Conservation (phyloP, 1,140 invertebrate species). For the Drosophila santomea region DNA sequence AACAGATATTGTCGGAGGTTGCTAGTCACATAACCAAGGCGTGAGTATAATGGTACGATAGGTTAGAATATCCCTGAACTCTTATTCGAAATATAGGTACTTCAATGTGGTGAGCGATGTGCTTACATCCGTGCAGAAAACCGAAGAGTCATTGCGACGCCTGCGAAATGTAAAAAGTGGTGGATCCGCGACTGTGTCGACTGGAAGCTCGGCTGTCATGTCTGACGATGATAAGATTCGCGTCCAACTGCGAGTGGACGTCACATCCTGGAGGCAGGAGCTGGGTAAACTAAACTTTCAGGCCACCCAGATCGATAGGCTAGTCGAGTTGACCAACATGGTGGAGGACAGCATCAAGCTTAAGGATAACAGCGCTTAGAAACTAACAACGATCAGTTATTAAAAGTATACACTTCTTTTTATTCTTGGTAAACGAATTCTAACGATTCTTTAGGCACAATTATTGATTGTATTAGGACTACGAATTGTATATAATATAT, state of each 20-base stretch:
- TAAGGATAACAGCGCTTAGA: constrained; percentile 48
- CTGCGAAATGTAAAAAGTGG: constrained; percentile 92
- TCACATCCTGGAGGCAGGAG: constrained; percentile 86
- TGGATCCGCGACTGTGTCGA: constrained; percentile 47
- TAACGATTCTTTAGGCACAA: constrained; percentile 70
- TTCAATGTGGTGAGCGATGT: constrained; percentile 93
- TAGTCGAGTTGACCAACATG: constrained; percentile 60
- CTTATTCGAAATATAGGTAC: constrained; percentile 87
- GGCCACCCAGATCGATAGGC: constrained; percentile 61
- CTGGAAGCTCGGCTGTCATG: constrained; percentile 85
- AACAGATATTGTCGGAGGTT: constrained; percentile 86
- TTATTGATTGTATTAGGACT: constrained; percentile 49
- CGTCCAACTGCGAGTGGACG: constrained; percentile 94
- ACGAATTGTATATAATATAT: constrained; percentile 71
- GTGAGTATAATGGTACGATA: constrained; percentile 85
- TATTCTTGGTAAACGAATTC: constrained; percentile 64
- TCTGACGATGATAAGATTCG: constrained; percentile 97
- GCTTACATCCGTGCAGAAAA: constrained; percentile 96
- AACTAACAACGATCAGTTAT: constrained; percentile 19
- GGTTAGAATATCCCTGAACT: not conserved
- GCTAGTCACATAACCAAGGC: constrained; percentile 88
- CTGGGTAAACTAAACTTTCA: constrained; percentile 68
- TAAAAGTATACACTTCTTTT: constrained; percentile 54
- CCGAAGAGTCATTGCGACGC: constrained; percentile 95
- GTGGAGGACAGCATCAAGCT: constrained; percentile 77